phyloP scores from a whole-genome alignment of 2,797 vertebrate genomes.

The Clarias platycephalus region DNA sequence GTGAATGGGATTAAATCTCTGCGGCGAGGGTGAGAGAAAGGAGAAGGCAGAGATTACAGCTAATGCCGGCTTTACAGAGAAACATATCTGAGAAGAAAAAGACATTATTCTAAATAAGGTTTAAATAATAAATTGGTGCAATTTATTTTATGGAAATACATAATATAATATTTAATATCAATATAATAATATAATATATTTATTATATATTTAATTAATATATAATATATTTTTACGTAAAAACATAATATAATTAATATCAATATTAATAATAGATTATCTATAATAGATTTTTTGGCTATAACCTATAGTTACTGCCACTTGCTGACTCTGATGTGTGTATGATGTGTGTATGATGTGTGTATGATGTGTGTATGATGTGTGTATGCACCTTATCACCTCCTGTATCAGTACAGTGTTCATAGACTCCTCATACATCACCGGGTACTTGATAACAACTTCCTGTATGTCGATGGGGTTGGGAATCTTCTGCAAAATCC shows the following conservation, averaged over 20 bases:
- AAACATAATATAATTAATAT: too few species aligned
- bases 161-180: too few species aligned
- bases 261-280: background rate
- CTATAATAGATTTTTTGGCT: too few species aligned
- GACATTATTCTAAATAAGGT: too few species aligned
- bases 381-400: constrained; percentile 80
- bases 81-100: background rate
- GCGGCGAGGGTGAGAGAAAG: too few species aligned
- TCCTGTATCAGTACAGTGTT: constrained; percentile 90
- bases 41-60: background rate
- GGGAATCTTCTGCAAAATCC: constrained; percentile 79
- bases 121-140: background rate
- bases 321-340: too few species aligned
- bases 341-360: too few species aligned
- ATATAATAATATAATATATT: too few species aligned
- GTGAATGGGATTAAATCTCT: constrained; percentile 1
- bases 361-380: too few species aligned
- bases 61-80: background rate
- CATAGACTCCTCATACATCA: constrained; percentile 90
- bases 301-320: too few species aligned
- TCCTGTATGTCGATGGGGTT: constrained; percentile 69
- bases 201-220: too few species aligned
- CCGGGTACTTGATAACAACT: constrained; percentile 80
- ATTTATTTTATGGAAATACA: too few species aligned
- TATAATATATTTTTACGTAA: background rate